Conservation (phyloP, 92 coral and sea anemone species). For the Parazoanthus atlanticus region DNA sequence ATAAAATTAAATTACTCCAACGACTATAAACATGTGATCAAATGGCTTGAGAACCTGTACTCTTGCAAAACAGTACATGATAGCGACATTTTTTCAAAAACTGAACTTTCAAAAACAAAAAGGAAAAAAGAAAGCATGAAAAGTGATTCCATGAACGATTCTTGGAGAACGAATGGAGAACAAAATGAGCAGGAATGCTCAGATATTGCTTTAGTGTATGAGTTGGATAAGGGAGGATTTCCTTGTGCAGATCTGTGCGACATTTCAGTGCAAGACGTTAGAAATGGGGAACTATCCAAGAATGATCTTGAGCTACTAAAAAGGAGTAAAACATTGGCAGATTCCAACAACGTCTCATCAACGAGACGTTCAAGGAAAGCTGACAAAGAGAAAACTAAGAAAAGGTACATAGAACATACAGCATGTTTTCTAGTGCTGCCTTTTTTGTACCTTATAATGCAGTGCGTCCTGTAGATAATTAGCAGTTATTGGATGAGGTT, state of each 20-base stretch:
- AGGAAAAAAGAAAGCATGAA: background rate
- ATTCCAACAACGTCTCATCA: background rate
- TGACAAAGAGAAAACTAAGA: background rate
- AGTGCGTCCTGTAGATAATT: too few species aligned
- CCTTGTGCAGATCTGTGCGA: slow-evolving; percentile 26
- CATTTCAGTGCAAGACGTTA: slow-evolving; percentile 5
- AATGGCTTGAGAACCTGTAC: slow-evolving; percentile 56
- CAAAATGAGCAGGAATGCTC: background rate
- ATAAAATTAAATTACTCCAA: slow-evolving; percentile 43
- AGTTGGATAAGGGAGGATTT: background rate
- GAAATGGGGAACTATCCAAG: background rate
- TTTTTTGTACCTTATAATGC: background rate
- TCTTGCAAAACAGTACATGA: slow-evolving; percentile 42
- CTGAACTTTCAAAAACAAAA: slow-evolving; percentile 23
- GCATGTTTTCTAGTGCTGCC: too few species aligned
- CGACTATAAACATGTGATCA: slow-evolving; percentile 17
- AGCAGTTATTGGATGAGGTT: too few species aligned
- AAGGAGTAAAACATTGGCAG: background rate
- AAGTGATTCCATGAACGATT: background rate
- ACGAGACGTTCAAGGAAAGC: slow-evolving; percentile 21
- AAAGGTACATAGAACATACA: background rate
- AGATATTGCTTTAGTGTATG: background rate
- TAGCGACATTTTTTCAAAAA: slow-evolving; percentile 43
- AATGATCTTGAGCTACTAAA: slow-evolving; percentile 11
- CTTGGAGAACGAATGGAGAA: slow-evolving; percentile 5